Evolutionary conservation across 2,888 invertebrate species (phyloP), one percentile per base, ranked within the genome.

Genomic region (Capitulum mitella): DNA sequence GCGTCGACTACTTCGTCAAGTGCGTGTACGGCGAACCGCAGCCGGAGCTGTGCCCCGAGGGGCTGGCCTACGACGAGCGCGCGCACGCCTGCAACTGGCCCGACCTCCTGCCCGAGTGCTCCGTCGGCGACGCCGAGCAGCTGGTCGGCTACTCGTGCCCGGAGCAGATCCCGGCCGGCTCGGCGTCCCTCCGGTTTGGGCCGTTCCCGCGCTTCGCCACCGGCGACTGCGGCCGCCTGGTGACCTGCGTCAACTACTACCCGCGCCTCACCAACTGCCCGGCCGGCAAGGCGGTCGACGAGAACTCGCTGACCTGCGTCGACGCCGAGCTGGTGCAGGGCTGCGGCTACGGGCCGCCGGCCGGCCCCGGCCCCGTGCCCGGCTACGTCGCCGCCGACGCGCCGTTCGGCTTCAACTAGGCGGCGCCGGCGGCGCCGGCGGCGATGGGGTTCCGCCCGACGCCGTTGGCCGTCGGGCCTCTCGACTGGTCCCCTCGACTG

Each of bases 81-180:
- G 93, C 90, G 80, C 95, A 96, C 85, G 90, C 91, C 78, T 96
- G 96, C 89, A 95, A 95, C 86, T 96, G 96, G 96, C 95, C 96
- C 14, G 96, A 96, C 88, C 91, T 94, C 80, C 88, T 96, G 70
- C 88, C 93, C 81, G 78, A 80, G 76, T 76, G 76, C 76, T 76
- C 76, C 10, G 29, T 32, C 40, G 76, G 46, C 0, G 76, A 76
- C 8, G 76, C 76, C 32, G 76, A 78, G 83, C 94, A 93, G 83
- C 92, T 96, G 80, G 92, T 95, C 81, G 95, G 95, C 79, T 96
- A 96, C 89, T 93, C 93, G 84, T 96, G 96, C 85, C 96, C 96
- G 48, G 90, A 91, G 3, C 93, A 94, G 85, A 91, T 94, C 76
- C 93, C 93, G 51, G 89, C 92, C 10, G 90, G 92, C 85, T 91